Evolutionary conservation across 2,797 vertebrate genomes (phyloP), one percentile per base, ranked within the genome.

Genomic region (Onychomys leucogaster): DNA sequence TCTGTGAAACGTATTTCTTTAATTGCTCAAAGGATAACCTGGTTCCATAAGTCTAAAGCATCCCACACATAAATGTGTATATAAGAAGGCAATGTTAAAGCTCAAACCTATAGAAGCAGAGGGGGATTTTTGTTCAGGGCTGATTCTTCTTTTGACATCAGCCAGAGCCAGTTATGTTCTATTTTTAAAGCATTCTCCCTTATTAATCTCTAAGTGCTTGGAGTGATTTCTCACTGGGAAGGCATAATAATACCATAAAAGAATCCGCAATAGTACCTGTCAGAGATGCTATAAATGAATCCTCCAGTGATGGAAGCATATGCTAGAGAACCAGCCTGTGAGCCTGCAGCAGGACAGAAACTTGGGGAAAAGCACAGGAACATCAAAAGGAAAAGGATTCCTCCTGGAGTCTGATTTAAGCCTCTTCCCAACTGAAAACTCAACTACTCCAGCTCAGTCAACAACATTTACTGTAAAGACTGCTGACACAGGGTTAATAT

Each of bases 221-320:
- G 63, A 86, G 63, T 86, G 83, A 37, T 69, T 69, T 69, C 63
- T 86, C 63, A 69, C 83, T 25, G 83, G 46, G 63, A 86, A 86
- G 13, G 32, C 32, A 86, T 86, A 86, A 85, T 67, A 85, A 85
- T 86, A 86, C 83, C 83, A 86, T 69, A 86, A 86, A 69, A 67
- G 83, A 69, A 41, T 95, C 52, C 52, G 9, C 61, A 89, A 93
- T 46, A 92, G 25, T 67, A 69, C 69, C 41, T 90, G 55, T 37
- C 67, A 97, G 73, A 88, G 43, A 84, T 71, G 43, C 37, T 81
- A 2, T 89, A 94, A 75, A 90, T 73, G 75, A 92, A 77, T 91
- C 65, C 11, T 92, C 89, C 82, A 81, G 69, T 14, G 7, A 41
- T 88, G 59, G 55, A 90, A 77, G 37, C 29, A 16, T 81, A 5